These are phyloP conservation scores for Chaitophorus viminalis DNA, from an alignment of 2,888 invertebrate genomes.

Conservation along the genomic window DNA sequence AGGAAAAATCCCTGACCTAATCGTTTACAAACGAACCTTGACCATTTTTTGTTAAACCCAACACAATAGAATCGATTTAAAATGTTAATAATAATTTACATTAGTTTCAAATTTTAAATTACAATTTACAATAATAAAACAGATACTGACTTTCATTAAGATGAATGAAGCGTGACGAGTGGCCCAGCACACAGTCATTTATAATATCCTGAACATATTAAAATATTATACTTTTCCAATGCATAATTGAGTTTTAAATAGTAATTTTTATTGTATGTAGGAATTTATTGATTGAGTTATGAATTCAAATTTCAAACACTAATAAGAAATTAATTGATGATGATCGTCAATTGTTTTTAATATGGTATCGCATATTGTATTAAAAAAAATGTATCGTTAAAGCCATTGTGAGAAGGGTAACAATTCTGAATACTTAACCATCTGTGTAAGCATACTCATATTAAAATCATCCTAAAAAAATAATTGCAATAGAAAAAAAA, in stretches of 20 bases:
- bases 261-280: no score
- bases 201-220: not conserved
- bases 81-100: not conserved
- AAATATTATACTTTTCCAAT: not conserved
- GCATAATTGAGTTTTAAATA: no score
- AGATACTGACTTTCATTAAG: not conserved
- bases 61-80: not conserved
- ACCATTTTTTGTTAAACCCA: not conserved
- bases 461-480: not conserved
- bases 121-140: not conserved
- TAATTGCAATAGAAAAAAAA: not conserved
- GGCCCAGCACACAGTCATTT: not conserved
- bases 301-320: not conserved
- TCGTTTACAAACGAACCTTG: not conserved
- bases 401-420: no score
- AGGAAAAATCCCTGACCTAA: not conserved
- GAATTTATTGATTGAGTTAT: not conserved
- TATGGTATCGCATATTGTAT: not conserved
- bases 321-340: not conserved
- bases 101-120: not conserved
- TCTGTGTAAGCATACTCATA: not conserved
- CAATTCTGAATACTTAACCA: no score
- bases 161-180: not conserved
- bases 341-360: not conserved
- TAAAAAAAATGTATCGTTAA: not conserved